Evolutionary conservation across 2,888 invertebrate genomes (phyloP), one percentile per base, ranked within the genome.

Genomic region (Drosophila putrida): DNA sequence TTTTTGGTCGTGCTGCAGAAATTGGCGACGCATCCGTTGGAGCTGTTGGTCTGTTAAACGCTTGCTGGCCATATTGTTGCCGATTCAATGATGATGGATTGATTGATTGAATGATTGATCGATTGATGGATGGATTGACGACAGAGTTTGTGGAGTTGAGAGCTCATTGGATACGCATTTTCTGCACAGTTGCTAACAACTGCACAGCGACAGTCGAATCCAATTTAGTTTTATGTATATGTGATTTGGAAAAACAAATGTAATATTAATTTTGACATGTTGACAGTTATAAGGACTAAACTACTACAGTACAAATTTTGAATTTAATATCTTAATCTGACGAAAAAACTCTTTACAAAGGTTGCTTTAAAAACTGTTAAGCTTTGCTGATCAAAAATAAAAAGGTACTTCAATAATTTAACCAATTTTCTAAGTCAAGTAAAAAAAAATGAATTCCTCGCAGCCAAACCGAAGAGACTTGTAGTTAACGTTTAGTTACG

Each of bases 191-290:
- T 60, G 50, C 27, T 33, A 38, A 15, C 49, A 68, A 68, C 60
- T 61, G 43, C 28, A 46, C 67, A 54, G 62, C 44, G 27, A 27
- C 54, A 43, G 54, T 47, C 15, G 46, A 49, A 39, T 58, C 55
- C 67, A 68, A 60, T 53, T 53, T 49, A 36, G 60, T 53, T 54
- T 63, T 63, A 55, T 55, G 64, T 73, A 61, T 71, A 63, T 55
- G 67, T 79, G 67, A 67, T 75, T 67, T 66, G 49, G 20, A 55
- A 63, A 73, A 60, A 77, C 70, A 68, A 51, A 75, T 60, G 39
- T 67, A 57, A 47, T 61, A 43, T 65, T 53, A 71, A 62, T 71
- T 68, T 82, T 61, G 62, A 88, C 88, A 85, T 88, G 66, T 76
- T 83, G 86, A 83, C 83, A 85, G 51, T 38, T 71, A 51, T 75